These are phyloP conservation scores for Tipula lateralis DNA, from an alignment of 2,888 invertebrate genomes.

Conservation along the genomic window DNA sequence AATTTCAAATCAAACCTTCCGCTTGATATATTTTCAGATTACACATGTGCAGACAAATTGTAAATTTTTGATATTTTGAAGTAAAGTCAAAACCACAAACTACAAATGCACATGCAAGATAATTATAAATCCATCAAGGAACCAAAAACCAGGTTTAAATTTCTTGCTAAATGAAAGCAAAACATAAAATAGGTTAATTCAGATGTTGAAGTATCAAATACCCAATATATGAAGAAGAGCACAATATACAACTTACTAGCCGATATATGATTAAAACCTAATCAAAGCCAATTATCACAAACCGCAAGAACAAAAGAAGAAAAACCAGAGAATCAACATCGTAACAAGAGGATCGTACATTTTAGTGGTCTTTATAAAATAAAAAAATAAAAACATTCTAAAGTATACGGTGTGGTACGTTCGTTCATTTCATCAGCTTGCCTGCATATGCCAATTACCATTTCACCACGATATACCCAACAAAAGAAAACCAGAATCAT, in stretches of 20 bases:
- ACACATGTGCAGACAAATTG: too few relatives aligned
- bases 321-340: background rate
- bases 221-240: background rate
- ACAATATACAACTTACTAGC: background rate
- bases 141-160: background rate
- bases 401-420: background rate
- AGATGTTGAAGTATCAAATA: background rate
- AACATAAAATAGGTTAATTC: background rate
- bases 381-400: background rate
- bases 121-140: background rate
- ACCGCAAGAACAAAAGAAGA: background rate
- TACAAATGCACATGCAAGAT: background rate
- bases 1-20: too few relatives aligned
- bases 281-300: conserved; percentile 19
- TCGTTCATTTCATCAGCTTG: conserved; percentile 24
- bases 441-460: conserved; percentile 25
- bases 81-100: background rate
- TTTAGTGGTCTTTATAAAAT: background rate
- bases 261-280: background rate
- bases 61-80: background rate
- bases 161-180: background rate
- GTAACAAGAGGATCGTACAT: background rate
- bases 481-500: background rate
- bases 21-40: too few relatives aligned
- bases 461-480: background rate